Conservation (phyloP, 2,888 invertebrate genomes). For the Phoenoteleia sp. region DNA sequence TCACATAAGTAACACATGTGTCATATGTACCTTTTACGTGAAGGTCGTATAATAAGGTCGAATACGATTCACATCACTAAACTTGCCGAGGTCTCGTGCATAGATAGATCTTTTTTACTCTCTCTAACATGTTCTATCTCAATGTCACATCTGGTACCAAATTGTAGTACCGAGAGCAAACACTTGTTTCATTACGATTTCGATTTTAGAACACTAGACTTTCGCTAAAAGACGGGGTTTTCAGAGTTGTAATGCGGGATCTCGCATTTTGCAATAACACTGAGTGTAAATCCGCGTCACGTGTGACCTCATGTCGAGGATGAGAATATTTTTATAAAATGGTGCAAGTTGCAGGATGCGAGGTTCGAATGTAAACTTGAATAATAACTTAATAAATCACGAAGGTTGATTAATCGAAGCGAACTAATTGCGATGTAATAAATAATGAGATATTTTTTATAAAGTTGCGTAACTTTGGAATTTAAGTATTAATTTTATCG, state of each 20-base stretch:
- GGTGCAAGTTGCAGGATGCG: not conserved
- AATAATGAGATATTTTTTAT: constrained; percentile 21
- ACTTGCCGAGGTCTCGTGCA: constrained; percentile 54
- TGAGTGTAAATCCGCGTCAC: too few relatives aligned
- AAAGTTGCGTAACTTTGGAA: constrained; percentile 1
- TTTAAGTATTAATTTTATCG: constrained; percentile 32
- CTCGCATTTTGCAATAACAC: too few relatives aligned
- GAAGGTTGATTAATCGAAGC: constrained; percentile 8
- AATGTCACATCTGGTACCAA: too few relatives aligned
- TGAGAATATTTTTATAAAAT: not conserved
- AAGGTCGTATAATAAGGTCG: too few relatives aligned
- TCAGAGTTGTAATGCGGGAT: not conserved
- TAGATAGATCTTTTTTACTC: constrained; percentile 81
- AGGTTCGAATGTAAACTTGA: too few relatives aligned
- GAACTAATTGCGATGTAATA: constrained; percentile 25
- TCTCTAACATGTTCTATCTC: too few relatives aligned
- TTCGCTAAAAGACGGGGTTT: not conserved
- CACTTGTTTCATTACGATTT: too few relatives aligned
- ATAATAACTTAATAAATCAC: not conserved
- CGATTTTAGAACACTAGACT: constrained; percentile 23
- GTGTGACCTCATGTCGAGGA: not conserved
- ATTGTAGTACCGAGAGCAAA: too few relatives aligned
- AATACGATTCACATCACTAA: too few relatives aligned
- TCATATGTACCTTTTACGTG: too few relatives aligned
- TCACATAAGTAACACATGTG: too few relatives aligned